Evolutionary conservation across 1,140 invertebrate species (phyloP).

Genomic region (Bicyclus anynana): DNA sequence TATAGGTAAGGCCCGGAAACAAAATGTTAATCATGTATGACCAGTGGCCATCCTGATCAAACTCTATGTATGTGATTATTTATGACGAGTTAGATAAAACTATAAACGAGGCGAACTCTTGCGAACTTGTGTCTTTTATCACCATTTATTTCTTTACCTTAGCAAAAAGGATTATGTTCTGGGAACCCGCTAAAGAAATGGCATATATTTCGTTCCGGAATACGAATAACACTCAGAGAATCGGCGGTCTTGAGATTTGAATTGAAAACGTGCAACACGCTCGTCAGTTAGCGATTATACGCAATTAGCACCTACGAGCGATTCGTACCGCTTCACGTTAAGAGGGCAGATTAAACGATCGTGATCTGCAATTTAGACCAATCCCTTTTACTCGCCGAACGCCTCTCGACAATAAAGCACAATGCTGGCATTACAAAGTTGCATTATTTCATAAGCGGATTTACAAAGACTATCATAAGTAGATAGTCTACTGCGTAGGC

Average conservation of each 20-base stretch:
- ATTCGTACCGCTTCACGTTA: conserved; percentile 29
- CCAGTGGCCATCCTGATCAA: no score
- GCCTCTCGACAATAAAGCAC: not conserved
- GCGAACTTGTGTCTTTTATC: no score
- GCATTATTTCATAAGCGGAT: not conserved
- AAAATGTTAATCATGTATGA: no score
- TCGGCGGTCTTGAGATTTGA: conserved; percentile 24
- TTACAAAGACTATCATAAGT: no score
- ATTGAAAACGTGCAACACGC: conserved; percentile 59
- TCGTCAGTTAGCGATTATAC: conserved; percentile 43
- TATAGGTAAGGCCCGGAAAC: no score
- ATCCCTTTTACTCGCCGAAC: conserved; percentile 10
- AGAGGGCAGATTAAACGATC: conserved; percentile 18
- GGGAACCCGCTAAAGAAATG: not conserved
- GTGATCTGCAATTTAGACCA: conserved; percentile 23
- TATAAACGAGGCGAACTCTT: no score
- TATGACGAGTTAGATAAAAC: no score
- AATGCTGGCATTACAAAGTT: conserved; percentile 1
- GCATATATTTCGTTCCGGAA: conserved; percentile 3
- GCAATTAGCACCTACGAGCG: conserved; percentile 42
- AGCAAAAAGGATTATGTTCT: not conserved
- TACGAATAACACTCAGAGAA: not conserved
- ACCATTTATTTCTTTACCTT: no score
- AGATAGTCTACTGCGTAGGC: no score
- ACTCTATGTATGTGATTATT: no score